A percentile compares a stretch with the other conserved stretches of the same genome.
phyloP scores from a whole-genome alignment of 2,113 vertebrate species.

The Macrotus californicus region DNA sequence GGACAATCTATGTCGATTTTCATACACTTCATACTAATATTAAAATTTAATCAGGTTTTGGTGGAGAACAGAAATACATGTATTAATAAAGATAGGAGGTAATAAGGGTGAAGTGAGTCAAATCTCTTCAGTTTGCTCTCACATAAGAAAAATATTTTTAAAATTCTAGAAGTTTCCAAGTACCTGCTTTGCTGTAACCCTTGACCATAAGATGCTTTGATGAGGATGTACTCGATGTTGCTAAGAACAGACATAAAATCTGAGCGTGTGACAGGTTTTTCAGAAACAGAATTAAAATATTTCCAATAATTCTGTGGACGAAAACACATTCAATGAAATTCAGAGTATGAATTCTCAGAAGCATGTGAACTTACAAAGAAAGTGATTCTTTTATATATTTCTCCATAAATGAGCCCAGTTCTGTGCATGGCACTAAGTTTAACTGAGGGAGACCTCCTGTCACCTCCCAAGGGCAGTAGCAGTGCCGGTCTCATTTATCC shows the following conservation, averaged over 20 bases:
- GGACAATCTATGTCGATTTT: not conserved
- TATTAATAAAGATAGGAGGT: not conserved
- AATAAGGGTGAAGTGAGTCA: not conserved
- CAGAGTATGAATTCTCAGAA: not conserved
- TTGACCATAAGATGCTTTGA: constrained; percentile 92
- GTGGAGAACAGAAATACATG: not conserved
- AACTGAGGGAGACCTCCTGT: not conserved
- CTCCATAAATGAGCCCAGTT: not conserved
- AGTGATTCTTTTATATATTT: not conserved
- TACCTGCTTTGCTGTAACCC: constrained; percentile 94
- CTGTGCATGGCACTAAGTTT: not conserved
- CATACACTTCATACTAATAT: not conserved
- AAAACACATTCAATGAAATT: not conserved
- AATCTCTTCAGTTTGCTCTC: not conserved
- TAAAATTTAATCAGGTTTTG: not conserved
- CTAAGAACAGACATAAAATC: constrained; percentile 94
- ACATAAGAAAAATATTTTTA: not conserved
- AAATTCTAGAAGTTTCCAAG: not conserved
- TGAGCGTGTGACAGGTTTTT: constrained; percentile 82
- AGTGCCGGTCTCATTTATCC: not conserved
- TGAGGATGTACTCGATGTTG: constrained; percentile 88
- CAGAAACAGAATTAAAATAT: constrained; percentile 93
- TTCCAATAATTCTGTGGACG: constrained; percentile 88
- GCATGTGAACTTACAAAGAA: not conserved
- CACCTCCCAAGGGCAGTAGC: fast-evolving